These are phyloP conservation scores for Anoplophora glabripennis DNA, from an alignment of 1,140 invertebrate genomes.

Conservation along the genomic window DNA sequence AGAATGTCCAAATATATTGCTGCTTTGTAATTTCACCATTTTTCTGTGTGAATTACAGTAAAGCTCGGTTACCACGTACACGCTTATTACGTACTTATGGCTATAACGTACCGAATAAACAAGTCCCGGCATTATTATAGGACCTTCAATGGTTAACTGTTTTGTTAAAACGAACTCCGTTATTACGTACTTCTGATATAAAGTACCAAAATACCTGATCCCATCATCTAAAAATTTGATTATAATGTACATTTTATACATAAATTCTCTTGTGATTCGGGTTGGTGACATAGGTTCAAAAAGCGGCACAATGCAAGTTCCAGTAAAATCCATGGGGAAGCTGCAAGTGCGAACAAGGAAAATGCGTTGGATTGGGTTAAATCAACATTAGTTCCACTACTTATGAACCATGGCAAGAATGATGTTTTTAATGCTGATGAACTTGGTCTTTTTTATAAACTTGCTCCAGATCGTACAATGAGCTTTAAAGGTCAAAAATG, in stretches of 20 bases:
- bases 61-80: not conserved
- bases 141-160: not conserved
- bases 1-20: too few relatives aligned
- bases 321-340: not conserved
- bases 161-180: not conserved
- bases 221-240: not conserved
- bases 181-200: not conserved
- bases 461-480: slow-evolving; percentile 2
- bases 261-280: not conserved
- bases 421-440: slow-evolving; percentile 3
- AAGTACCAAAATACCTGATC: not conserved
- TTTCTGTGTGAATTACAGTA: too few relatives aligned
- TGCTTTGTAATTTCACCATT: too few relatives aligned
- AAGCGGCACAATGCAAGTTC: not conserved
- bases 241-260: not conserved
- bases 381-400: too few relatives aligned
- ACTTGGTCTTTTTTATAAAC: slow-evolving; percentile 1
- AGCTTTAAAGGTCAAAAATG: not conserved
- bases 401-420: not conserved
- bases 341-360: not conserved
- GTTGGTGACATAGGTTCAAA: not conserved
- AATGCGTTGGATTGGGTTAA: too few relatives aligned
- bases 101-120: not conserved
- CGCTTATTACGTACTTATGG: not conserved
- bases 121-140: not conserved